Conservation (phyloP, 2,113 vertebrate species). For the Pyxicephalus adspersus region DNA sequence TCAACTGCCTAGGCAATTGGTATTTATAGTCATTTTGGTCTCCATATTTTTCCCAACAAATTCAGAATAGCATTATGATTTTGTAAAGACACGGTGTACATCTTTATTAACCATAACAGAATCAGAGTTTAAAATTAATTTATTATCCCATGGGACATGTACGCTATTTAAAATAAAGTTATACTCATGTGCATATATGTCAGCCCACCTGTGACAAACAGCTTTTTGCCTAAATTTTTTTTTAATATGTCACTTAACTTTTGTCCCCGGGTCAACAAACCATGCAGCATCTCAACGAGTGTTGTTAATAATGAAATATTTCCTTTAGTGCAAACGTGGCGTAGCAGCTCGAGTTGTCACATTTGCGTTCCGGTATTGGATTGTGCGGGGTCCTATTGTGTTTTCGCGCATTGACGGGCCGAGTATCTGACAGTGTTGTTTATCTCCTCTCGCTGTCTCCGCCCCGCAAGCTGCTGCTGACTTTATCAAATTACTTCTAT, state of each 20-base stretch:
- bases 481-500: slow-evolving; percentile 71
- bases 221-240: background rate
- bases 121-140: background rate
- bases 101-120: no score
- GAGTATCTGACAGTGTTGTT: slow-evolving; percentile 70
- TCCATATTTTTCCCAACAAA: no score
- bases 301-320: slow-evolving; percentile 13
- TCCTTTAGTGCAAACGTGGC: background rate
- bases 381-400: slow-evolving; percentile 24
- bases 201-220: slow-evolving; percentile 6
- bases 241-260: background rate
- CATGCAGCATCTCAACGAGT: background rate
- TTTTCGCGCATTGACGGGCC: slow-evolving; percentile 26
- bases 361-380: slow-evolving; percentile 21
- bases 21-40: no score
- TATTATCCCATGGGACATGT: background rate
- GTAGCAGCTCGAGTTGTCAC: background rate
- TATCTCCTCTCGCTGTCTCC: slow-evolving; percentile 66
- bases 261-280: slow-evolving; percentile 4
- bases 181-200: background rate
- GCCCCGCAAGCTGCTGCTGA: slow-evolving; percentile 75
- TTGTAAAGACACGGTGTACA: no score
- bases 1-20: no score
- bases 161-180: background rate
- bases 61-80: no score